phyloP scores from a whole-genome alignment of 1,140 invertebrate genomes.

The Sycobia sp. region DNA sequence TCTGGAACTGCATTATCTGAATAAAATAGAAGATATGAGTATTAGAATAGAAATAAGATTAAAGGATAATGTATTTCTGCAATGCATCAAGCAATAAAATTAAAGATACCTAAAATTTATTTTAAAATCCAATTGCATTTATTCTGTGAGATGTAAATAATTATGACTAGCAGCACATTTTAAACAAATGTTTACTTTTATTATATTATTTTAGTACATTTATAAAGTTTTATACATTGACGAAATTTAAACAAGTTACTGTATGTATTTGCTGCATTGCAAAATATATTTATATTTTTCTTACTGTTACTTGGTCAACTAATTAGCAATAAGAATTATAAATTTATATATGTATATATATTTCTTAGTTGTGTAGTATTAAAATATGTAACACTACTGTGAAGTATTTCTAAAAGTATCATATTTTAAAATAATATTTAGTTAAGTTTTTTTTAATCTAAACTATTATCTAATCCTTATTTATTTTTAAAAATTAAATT shows the following conservation, averaged over 20 bases:
- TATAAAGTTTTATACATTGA: too few relatives aligned
- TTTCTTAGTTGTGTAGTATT: slow-evolving; percentile 21
- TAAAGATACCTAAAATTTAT: neutral
- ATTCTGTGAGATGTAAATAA: neutral
- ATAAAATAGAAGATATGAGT: slow-evolving; percentile 22
- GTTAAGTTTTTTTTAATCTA: neutral
- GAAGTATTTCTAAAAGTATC: neutral
- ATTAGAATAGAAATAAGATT: slow-evolving; percentile 31
- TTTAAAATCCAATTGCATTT: slow-evolving; percentile 21
- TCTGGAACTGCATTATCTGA: too few relatives aligned
- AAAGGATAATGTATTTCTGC: slow-evolving; percentile 32
- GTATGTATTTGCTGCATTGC: slow-evolving; percentile 26
- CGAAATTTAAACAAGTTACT: too few relatives aligned
- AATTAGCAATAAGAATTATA: neutral
- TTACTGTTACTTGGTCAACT: slow-evolving; percentile 6
- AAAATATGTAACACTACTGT: slow-evolving; percentile 5
- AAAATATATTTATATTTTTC: slow-evolving; percentile 33
- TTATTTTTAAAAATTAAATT: neutral
- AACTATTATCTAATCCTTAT: neutral
- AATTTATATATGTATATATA: slow-evolving; percentile 15
- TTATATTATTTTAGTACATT: slow-evolving; percentile 3
- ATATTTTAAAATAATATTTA: neutral
- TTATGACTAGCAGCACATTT: neutral
- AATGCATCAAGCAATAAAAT: slow-evolving; percentile 20
- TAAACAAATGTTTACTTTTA: neutral